These are phyloP conservation scores for Ciconia maguari DNA, from an alignment of 2,113 vertebrate genomes.

Conservation along the genomic window DNA sequence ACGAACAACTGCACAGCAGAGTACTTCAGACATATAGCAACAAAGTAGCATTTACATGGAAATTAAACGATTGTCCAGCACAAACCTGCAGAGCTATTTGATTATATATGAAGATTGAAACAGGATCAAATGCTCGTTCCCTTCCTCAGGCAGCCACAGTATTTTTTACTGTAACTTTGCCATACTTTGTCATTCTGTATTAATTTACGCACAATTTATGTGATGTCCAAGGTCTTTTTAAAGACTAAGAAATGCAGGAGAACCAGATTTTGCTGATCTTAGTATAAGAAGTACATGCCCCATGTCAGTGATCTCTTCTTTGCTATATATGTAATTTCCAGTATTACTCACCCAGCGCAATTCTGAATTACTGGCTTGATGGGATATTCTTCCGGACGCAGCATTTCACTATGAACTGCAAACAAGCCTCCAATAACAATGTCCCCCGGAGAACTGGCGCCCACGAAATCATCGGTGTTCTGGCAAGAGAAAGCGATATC, in stretches of 20 bases:
- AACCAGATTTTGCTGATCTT: neutral
- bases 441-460: slow-evolving; percentile 70
- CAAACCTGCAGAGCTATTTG: neutral
- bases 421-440: slow-evolving; percentile 77
- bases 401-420: slow-evolving; percentile 72
- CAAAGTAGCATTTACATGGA: neutral
- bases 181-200: neutral
- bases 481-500: slow-evolving; percentile 52
- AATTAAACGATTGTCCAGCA: neutral
- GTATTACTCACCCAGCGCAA: slow-evolving; percentile 79
- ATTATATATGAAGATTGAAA: neutral
- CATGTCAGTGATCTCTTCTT: neutral
- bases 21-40: neutral
- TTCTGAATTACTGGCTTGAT: slow-evolving; percentile 67
- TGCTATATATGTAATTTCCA: neutral
- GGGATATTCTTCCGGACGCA: slow-evolving; percentile 55
- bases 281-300: neutral
- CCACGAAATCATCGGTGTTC: slow-evolving; percentile 64
- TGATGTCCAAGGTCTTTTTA: neutral
- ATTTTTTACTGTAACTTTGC: neutral
- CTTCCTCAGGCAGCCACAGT: neutral
- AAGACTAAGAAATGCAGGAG: neutral
- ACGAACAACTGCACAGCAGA: neutral
- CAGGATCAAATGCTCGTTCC: neutral
- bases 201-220: accelerated